Percentiles rank a stretch among this genome's conserved stretches.
Conservation (phyloP, 2,113 vertebrate species). For the Colinus virginianus region DNA sequence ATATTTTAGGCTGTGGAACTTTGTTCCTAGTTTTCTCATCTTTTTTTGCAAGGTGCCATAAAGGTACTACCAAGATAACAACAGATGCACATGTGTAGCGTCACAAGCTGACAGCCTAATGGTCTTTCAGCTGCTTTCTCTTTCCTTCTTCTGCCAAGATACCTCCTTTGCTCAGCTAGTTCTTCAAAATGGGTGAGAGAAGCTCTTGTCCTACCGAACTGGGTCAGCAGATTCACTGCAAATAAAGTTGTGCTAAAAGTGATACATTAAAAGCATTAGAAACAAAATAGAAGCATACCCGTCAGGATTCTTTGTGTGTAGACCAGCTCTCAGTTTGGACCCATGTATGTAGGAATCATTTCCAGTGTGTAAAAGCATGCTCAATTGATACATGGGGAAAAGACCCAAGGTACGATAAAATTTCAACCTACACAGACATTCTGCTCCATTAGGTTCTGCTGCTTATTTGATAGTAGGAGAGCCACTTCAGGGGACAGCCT, state of each 20-base stretch:
- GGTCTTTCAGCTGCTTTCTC: neutral
- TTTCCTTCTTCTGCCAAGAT: neutral
- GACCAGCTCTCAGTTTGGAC: neutral
- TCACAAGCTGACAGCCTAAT: neutral
- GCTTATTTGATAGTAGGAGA: neutral
- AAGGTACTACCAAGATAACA: neutral
- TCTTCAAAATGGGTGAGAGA: neutral
- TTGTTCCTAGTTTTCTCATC: neutral
- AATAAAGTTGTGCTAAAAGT: neutral
- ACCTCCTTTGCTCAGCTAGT: neutral
- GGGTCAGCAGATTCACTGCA: neutral
- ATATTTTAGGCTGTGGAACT: neutral
- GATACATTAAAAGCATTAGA: neutral
- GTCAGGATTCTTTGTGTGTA: neutral
- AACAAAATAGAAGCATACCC: neutral
- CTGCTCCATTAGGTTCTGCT: neutral
- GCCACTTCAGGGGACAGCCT: neutral
- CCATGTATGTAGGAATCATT: fast-evolving
- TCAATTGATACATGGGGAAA: fast-evolving
- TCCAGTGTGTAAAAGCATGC: neutral
- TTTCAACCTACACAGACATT: neutral
- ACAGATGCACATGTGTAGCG: neutral
- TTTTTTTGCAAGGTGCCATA: neutral
- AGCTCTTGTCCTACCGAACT: neutral
- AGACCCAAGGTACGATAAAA: neutral